Base-by-base conservation (phyloP, 2,797 vertebrate species). In the Peromyscus aztecus region DNA sequence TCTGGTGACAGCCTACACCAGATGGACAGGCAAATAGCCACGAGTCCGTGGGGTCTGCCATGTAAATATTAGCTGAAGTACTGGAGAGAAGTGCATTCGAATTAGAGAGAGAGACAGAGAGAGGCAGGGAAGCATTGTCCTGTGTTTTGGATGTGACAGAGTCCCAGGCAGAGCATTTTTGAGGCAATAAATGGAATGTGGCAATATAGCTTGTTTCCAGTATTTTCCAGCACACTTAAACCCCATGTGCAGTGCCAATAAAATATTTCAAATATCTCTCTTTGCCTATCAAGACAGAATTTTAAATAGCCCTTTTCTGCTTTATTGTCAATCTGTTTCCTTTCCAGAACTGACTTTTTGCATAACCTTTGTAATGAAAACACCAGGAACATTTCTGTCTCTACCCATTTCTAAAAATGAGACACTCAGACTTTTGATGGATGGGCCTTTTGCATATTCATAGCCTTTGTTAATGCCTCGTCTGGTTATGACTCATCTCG, bases 1-100 rank as follows among this genome's bases (percentile, higher is more conserved):
- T 98, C 98, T 98, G 98, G 94, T 98, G 95, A 96, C 34, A 91
- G 97, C 86, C 97, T 96, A 92, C 94, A 97, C 97, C 98, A 99
- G 98, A 99, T 99, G 98, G 98, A 97, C 96, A 98, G 96, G 90
- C 97, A 98, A 96, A 97, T 94, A 97, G 84, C 43, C 29, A 55
- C 37, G 86, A 94, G 92, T 92, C 96, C 97, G 49, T 88, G 95
- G 89, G 92, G 92, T 91, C 96, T 84, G 84, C 80, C 83, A 6
- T 89, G 94, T 96, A 97, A 98, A 97, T 97, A 96, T 91, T 95
- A 98, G 83, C 69, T 1, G 16, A 97, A 92, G 43, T 78, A 94
- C 77, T 76, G 17, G 89, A 90, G 57, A 2, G 8, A 98, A 81
- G 77, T 96, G 95, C 90, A 97, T 97, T 96, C 78, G 85, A 92